Percentiles rank a stretch among this genome's conserved stretches.
phyloP scores from a whole-genome alignment of 1,140 invertebrate genomes.

The Papilio dardanus region DNA sequence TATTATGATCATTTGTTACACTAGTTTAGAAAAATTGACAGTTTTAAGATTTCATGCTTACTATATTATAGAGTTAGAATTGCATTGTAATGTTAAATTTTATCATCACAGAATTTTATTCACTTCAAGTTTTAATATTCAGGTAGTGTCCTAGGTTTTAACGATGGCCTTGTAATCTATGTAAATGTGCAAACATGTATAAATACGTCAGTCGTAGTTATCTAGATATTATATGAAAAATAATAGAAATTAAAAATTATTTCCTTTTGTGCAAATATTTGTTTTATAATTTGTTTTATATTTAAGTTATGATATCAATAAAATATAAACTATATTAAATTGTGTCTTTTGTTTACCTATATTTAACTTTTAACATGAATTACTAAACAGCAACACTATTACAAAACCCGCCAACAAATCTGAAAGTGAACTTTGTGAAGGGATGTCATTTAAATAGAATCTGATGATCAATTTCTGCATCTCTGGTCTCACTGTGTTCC shows the following conservation, averaged over 20 bases:
- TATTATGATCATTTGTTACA: neutral
- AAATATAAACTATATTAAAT: conserved; percentile 4
- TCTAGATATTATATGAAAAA: conserved; percentile 57
- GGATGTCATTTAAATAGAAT: too few relatives aligned
- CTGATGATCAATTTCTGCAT: too few relatives aligned
- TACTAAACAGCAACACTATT: too few relatives aligned
- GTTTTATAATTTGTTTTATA: conserved; percentile 47
- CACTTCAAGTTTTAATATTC: conserved; percentile 31
- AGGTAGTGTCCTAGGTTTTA: conserved; percentile 31
- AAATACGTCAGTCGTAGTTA: conserved; percentile 59
- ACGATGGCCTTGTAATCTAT: conserved; percentile 71
- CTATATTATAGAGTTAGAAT: conserved; percentile 32
- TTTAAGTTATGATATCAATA: conserved; percentile 9
- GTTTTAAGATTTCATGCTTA: conserved; percentile 36
- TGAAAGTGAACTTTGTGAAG: too few relatives aligned
- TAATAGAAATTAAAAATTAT: conserved; percentile 62
- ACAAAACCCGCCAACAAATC: too few relatives aligned
- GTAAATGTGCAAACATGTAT: conserved; percentile 73
- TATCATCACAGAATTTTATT: conserved; percentile 38
- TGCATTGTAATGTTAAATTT: conserved; percentile 34
- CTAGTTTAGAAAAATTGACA: conserved; percentile 27
- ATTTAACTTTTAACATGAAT: too few relatives aligned
- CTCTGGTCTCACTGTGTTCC: too few relatives aligned
- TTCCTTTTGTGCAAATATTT: conserved; percentile 60
- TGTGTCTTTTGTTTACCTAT: too few relatives aligned